Evolutionary conservation across 2,113 vertebrate species (phyloP).

Genomic region (Acrocephalus arundinaceus): DNA sequence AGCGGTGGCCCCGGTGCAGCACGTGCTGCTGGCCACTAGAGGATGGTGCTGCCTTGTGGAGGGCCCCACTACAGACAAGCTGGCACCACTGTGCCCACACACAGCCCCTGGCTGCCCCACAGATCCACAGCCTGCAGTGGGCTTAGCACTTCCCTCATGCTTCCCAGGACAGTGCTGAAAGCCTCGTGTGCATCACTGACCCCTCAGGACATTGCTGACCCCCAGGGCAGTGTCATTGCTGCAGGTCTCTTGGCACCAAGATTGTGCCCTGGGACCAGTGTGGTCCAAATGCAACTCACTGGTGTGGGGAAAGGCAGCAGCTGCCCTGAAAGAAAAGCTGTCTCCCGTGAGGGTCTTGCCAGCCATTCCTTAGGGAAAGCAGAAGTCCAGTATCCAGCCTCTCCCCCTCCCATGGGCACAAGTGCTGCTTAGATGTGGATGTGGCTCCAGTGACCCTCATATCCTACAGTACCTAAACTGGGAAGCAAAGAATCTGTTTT

Average conservation of each 20-base stretch:
- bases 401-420: neutral
- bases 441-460: neutral
- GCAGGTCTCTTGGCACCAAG: neutral
- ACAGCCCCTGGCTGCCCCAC: neutral
- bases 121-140: neutral
- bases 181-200: neutral
- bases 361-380: neutral
- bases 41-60: constrained; percentile 30
- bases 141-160: neutral
- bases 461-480: neutral
- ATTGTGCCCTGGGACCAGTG: neutral
- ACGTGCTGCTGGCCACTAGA: constrained; percentile 3
- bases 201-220: neutral
- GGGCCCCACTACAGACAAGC: neutral
- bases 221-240: accelerated
- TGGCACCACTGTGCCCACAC: neutral
- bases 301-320: neutral
- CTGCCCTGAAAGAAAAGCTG: neutral
- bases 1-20: neutral
- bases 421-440: neutral
- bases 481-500: neutral
- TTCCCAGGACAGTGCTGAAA: neutral
- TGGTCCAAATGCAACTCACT: neutral
- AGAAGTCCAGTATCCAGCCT: neutral
- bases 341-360: neutral